Percentiles rank a stretch among this genome's conserved stretches.
These are phyloP conservation scores for Etheostoma nigrum DNA, from an alignment of 2,797 vertebrate genomes.

Conservation along the genomic window DNA sequence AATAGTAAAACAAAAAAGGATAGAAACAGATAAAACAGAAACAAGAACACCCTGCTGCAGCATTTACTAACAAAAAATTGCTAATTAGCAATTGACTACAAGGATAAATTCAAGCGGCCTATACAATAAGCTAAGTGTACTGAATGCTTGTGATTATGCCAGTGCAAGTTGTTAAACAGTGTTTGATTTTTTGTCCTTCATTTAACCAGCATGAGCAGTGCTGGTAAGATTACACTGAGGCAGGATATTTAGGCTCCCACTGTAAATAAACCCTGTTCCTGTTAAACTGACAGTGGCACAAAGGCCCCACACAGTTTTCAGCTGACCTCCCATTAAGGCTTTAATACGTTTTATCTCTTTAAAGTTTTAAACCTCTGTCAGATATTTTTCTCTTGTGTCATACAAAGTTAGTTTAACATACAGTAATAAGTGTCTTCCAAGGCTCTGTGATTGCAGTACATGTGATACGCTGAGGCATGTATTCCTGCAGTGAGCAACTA, in stretches of 20 bases:
- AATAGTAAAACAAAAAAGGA: neutral
- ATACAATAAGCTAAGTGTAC: neutral
- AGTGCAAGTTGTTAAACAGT: neutral
- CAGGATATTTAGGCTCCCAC: neutral
- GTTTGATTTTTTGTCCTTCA: conserved; percentile 45
- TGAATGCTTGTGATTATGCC: neutral
- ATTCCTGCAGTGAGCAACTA: conserved; percentile 33
- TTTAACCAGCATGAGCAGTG: conserved; percentile 5
- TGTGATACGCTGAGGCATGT: conserved; percentile 24
- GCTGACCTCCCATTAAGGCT: conserved; percentile 17
- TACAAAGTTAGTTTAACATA: conserved; percentile 28
- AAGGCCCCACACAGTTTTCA: neutral
- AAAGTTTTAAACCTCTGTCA: neutral
- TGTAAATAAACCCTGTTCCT: conserved; percentile 28
- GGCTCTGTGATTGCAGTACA: conserved; percentile 14
- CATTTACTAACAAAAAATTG: neutral
- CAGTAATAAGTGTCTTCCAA: conserved; percentile 13
- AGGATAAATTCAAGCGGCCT: neutral
- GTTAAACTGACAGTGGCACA: conserved; percentile 16
- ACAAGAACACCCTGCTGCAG: neutral
- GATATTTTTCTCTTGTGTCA: conserved; percentile 33
- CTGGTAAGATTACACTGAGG: conserved; percentile 13
- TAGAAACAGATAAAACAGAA: neutral
- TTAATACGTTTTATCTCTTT: conserved; percentile 34
- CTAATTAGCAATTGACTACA: conserved; percentile 9